Conservation (phyloP, 2,888 invertebrate species). For the Tiphia femorata region DNA sequence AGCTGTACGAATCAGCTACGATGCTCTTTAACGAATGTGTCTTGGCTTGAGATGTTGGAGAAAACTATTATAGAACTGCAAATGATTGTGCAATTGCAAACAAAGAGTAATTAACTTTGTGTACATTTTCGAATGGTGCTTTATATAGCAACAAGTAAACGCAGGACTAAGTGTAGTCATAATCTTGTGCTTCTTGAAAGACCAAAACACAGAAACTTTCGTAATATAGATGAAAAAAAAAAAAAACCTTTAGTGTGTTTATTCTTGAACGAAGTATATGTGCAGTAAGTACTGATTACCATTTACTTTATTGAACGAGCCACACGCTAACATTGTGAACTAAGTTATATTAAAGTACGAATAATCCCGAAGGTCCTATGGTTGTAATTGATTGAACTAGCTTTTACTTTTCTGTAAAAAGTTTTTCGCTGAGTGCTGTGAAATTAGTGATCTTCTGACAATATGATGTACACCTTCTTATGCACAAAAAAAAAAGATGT, state of each 20-base stretch:
- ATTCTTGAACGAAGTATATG: conserved; percentile 27
- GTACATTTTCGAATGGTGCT: conserved; percentile 35
- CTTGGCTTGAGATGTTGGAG: conserved; percentile 67
- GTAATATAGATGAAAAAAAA: conserved; percentile 27
- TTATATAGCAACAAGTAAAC: conserved; percentile 31
- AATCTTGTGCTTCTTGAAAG: conserved; percentile 33
- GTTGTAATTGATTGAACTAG: conserved; percentile 24
- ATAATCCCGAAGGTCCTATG: too few relatives aligned
- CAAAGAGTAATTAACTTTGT: conserved; percentile 50
- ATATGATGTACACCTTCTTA: conserved; percentile 13
- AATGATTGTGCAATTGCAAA: conserved; percentile 64
- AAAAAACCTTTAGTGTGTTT: conserved; percentile 38
- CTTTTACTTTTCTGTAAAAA: conserved; percentile 30
- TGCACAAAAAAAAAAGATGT: background rate
- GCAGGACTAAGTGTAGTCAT: conserved; percentile 31
- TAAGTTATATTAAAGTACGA: conserved; percentile 29
- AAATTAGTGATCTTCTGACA: conserved; percentile 37
- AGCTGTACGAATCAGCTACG: conserved; percentile 57
- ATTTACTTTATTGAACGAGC: too few relatives aligned
- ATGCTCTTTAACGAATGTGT: conserved; percentile 59
- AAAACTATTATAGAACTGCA: conserved; percentile 66
- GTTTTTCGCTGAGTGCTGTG: conserved; percentile 48
- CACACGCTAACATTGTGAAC: too few relatives aligned
- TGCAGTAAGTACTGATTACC: conserved; percentile 30
- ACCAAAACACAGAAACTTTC: conserved; percentile 27